Conservation (phyloP, 2,888 invertebrate species). For the Drosophila engyochracea region DNA sequence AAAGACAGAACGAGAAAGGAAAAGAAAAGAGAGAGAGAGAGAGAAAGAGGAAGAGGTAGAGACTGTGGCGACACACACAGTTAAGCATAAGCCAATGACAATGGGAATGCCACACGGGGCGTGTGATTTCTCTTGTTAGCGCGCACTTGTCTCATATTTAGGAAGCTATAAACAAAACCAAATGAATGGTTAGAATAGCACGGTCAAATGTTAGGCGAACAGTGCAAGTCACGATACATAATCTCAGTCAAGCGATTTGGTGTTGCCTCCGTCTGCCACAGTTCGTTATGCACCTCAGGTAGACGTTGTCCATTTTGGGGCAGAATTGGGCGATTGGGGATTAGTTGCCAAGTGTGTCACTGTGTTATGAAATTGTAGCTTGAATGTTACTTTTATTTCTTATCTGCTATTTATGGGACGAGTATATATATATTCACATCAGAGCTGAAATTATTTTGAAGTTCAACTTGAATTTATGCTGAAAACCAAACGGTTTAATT, state of each 20-base stretch:
- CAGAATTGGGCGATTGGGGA: neutral
- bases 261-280: conserved; percentile 10
- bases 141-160: conserved; percentile 65
- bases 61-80: conserved; percentile 36
- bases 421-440: no score
- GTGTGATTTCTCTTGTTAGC: conserved; percentile 70
- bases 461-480: neutral
- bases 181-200: neutral
- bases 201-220: conserved; percentile 1
- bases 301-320: neutral
- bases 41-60: conserved; percentile 3
- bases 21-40: neutral
- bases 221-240: conserved; percentile 51
- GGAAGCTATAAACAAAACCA: conserved; percentile 54
- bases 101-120: conserved; percentile 67
- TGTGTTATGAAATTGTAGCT: neutral
- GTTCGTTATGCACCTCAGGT: conserved; percentile 13
- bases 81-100: conserved; percentile 60
- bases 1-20: neutral
- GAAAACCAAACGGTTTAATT: neutral
- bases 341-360: neutral
- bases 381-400: conserved; percentile 1
- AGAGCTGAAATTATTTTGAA: no score
- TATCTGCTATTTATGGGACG: neutral
- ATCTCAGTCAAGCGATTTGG: conserved; percentile 38